A percentile compares a stretch with the other conserved stretches of the same genome.
phyloP scores from a whole-genome alignment of 2,888 invertebrate genomes.

The Patella pellucida region DNA sequence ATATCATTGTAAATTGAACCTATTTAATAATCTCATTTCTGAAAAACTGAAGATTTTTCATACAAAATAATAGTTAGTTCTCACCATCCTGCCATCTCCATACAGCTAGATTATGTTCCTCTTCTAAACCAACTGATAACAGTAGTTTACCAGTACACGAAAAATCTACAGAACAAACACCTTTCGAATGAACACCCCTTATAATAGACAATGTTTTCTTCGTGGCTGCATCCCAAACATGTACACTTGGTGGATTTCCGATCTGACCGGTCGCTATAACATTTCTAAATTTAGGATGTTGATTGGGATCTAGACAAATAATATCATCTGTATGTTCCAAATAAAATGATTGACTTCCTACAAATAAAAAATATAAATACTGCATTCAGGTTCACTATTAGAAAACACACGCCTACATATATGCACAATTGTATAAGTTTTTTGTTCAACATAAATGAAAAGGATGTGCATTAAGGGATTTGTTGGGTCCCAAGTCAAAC shows the following conservation, averaged over 20 bases:
- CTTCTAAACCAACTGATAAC: slow-evolving; percentile 67
- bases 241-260: slow-evolving; percentile 66
- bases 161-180: slow-evolving; percentile 70
- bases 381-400: too few relatives aligned
- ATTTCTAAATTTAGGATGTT: slow-evolving; percentile 68
- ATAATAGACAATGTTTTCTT: slow-evolving; percentile 67
- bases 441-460: too few relatives aligned
- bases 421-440: too few relatives aligned
- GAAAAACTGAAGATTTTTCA: not conserved
- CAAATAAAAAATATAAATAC: slow-evolving; percentile 23
- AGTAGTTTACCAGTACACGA: slow-evolving; percentile 70
- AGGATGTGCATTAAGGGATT: too few relatives aligned
- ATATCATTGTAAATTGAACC: too few relatives aligned
- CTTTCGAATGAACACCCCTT: slow-evolving; percentile 62
- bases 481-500: too few relatives aligned
- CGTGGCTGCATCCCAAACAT: slow-evolving; percentile 67
- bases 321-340: slow-evolving; percentile 71
- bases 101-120: slow-evolving; percentile 64
- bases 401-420: too few relatives aligned
- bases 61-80: slow-evolving; percentile 9
- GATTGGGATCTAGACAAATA: slow-evolving; percentile 69
- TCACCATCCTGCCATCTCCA: slow-evolving; percentile 72
- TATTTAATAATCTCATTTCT: too few relatives aligned
- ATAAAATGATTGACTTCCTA: slow-evolving; percentile 70
- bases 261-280: slow-evolving; percentile 71